Evolutionary conservation across 1,140 invertebrate species (phyloP).

Genomic region (Phortica variegata): DNA sequence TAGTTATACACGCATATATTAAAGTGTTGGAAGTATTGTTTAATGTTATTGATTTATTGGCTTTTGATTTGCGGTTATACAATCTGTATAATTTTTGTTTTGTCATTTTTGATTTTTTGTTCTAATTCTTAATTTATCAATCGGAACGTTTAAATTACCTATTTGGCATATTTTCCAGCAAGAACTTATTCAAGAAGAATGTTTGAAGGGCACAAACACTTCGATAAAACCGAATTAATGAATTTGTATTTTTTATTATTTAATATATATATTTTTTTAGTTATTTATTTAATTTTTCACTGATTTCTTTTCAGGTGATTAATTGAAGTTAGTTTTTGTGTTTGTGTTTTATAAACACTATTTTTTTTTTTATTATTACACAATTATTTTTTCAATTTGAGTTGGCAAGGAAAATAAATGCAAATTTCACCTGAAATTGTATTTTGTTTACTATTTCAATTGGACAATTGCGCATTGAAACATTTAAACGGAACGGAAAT

Average conservation of each 20-base stretch:
- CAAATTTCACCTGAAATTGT: too few relatives aligned
- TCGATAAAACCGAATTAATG: not conserved
- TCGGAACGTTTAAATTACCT: not conserved
- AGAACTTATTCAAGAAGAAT: not conserved
- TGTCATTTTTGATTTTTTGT: not conserved
- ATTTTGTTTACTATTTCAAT: too few relatives aligned
- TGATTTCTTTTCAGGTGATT: not conserved
- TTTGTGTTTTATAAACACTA: conserved; percentile 12
- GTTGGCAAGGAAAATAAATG: too few relatives aligned
- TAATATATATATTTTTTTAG: not conserved
- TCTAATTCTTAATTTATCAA: not conserved
- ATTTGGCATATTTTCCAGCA: not conserved
- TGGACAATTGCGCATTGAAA: too few relatives aligned
- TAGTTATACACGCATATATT: too few relatives aligned
- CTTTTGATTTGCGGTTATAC: too few relatives aligned
- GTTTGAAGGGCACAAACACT: too few relatives aligned
- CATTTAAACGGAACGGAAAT: too few relatives aligned
- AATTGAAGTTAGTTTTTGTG: conserved; percentile 15
- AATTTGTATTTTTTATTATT: conserved; percentile 3
- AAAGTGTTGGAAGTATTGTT: too few relatives aligned
- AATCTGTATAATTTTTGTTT: conserved; percentile 17
- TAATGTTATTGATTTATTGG: too few relatives aligned
- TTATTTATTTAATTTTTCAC: not conserved
- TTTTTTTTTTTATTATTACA: conserved; percentile 15
- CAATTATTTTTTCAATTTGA: too few relatives aligned